phyloP scores from a whole-genome alignment of 2,113 vertebrate genomes.

The Lanius ludovicianus region DNA sequence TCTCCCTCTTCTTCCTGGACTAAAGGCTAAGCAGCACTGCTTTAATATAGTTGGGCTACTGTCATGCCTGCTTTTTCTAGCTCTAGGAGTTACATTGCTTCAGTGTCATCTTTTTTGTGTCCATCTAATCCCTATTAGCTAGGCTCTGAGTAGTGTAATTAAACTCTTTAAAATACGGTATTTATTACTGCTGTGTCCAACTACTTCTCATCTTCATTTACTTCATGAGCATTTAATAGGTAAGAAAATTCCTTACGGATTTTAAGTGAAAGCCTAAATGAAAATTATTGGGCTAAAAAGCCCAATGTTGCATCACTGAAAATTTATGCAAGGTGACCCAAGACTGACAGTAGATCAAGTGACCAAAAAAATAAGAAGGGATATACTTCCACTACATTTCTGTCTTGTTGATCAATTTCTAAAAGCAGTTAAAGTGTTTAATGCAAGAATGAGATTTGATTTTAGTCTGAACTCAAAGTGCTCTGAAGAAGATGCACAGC shows the following conservation, averaged over 20 bases:
- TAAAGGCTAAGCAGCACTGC: background rate
- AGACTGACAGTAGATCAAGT: background rate
- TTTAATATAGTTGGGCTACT: background rate
- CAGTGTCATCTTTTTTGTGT: background rate
- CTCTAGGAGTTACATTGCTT: background rate
- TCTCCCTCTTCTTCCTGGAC: background rate
- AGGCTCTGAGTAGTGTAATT: background rate
- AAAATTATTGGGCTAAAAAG: background rate
- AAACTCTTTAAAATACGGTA: background rate
- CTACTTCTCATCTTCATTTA: background rate
- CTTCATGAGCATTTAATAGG: background rate
- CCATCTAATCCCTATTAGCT: background rate
- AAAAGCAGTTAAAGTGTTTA: background rate
- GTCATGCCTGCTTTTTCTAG: rapidly evolving
- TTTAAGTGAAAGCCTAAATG: background rate
- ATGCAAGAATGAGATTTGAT: background rate
- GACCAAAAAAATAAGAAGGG: background rate
- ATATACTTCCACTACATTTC: background rate
- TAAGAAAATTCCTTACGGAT: background rate
- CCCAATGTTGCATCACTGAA: background rate
- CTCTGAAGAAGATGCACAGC: background rate
- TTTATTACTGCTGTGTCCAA: background rate
- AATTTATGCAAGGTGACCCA: background rate
- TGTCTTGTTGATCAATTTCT: background rate
- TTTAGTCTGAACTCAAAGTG: background rate